Evolutionary conservation across 2,797 vertebrate genomes (phyloP).

Genomic region (Argentina silus): DNA sequence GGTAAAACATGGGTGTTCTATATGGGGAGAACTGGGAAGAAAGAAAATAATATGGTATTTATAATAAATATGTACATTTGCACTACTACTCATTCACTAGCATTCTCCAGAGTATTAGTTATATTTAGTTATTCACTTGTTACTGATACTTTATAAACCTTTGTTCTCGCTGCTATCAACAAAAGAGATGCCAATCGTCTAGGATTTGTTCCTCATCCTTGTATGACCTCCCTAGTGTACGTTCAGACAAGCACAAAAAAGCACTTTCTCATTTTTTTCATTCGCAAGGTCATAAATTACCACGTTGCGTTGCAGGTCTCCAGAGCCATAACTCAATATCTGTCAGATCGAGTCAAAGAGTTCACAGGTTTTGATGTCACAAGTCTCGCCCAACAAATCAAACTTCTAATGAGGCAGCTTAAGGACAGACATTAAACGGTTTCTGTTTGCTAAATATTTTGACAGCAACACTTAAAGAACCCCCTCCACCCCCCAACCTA

Average conservation of each 20-base stretch:
- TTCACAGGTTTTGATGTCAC: slow-evolving; percentile 24
- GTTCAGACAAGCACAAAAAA: slow-evolving; percentile 7
- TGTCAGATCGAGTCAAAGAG: slow-evolving; percentile 8
- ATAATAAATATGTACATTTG: no score
- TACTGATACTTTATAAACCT: not conserved
- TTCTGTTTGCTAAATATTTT: slow-evolving; percentile 25
- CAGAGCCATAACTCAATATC: slow-evolving; percentile 47
- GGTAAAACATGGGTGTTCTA: slow-evolving; percentile 47
- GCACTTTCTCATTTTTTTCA: not conserved
- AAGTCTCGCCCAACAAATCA: slow-evolving; percentile 36
- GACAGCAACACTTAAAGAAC: slow-evolving; percentile 26
- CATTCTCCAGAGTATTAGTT: no score
- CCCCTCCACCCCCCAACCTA: not conserved
- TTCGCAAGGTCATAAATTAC: slow-evolving; percentile 15
- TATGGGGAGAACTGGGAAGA: slow-evolving; percentile 43
- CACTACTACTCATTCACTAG: no score
- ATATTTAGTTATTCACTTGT: no score
- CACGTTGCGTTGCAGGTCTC: no score
- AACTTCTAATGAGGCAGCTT: slow-evolving; percentile 9
- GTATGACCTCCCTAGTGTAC: not conserved
- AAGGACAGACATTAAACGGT: not conserved
- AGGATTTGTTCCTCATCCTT: no score
- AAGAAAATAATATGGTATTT: no score
- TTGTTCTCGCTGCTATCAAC: slow-evolving; percentile 8
- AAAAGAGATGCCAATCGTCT: not conserved